Conservation (phyloP, 1,140 invertebrate genomes). For the Argopecten irradians region DNA sequence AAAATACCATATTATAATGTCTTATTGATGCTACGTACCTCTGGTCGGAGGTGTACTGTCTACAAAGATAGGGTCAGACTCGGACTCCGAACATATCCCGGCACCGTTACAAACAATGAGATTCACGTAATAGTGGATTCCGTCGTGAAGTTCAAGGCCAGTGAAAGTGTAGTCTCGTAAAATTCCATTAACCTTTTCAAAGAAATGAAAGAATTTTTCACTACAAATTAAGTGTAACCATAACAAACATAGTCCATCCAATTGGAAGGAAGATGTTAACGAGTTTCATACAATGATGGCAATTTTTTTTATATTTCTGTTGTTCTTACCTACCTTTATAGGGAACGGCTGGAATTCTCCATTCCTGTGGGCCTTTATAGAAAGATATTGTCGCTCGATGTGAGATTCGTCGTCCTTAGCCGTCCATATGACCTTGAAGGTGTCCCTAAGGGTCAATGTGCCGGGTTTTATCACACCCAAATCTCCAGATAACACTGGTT, state of each 20-base stretch:
- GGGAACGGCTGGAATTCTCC: constrained; percentile 51
- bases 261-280: too few species aligned
- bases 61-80: constrained; percentile 43
- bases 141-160: constrained; percentile 56
- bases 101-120: constrained; percentile 58
- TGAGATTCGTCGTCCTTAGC: constrained; percentile 49
- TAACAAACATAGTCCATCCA: too few species aligned
- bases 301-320: background rate
- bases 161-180: constrained; percentile 49
- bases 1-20: too few species aligned
- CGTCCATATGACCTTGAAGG: constrained; percentile 53
- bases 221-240: too few species aligned
- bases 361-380: constrained; percentile 50
- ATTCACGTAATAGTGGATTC: constrained; percentile 53
- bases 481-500: constrained; percentile 34
- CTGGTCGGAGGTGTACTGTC: constrained; percentile 55
- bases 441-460: constrained; percentile 39
- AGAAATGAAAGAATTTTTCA: too few species aligned
- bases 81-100: constrained; percentile 48
- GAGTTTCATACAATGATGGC: too few species aligned
- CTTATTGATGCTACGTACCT: constrained; percentile 40
- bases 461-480: constrained; percentile 25
- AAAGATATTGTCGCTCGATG: constrained; percentile 56
- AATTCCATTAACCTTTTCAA: constrained; percentile 49
- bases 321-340: constrained; percentile 41